phyloP scores from a whole-genome alignment of 2,113 vertebrate genomes.

The Forbesichthys papilliferus region DNA sequence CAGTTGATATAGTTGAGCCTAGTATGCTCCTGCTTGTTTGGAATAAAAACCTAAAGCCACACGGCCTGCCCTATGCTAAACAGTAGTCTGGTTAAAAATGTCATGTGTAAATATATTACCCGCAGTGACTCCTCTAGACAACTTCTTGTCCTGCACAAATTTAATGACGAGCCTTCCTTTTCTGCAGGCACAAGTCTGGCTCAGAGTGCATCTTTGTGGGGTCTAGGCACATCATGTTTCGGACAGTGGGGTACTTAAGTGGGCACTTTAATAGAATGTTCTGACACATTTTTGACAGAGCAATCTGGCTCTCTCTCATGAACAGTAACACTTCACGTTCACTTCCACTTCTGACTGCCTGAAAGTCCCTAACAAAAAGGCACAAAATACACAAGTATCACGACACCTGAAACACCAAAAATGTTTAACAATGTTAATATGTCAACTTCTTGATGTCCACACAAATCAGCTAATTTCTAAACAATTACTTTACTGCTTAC shows the following conservation, averaged over 20 bases:
- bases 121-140: constrained; percentile 26
- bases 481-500: neutral
- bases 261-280: constrained; percentile 31
- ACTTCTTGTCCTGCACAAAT: constrained; percentile 32
- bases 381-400: neutral
- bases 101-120: constrained; percentile 16
- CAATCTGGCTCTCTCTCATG: constrained; percentile 23
- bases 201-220: constrained; percentile 10
- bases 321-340: constrained; percentile 17
- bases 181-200: constrained; percentile 27
- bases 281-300: constrained; percentile 24
- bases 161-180: constrained; percentile 27
- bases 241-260: constrained; percentile 13
- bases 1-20: no score
- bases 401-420: neutral
- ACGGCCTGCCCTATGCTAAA: neutral
- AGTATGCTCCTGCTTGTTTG: no score
- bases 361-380: constrained; percentile 12
- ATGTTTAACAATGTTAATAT: neutral
- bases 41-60: no score
- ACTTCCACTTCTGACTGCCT: constrained; percentile 21
- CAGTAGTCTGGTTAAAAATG: neutral
- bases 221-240: constrained; percentile 33
- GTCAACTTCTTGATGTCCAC: constrained; percentile 4
- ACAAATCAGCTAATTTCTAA: neutral